Evolutionary conservation across 2,797 vertebrate species (phyloP), one percentile per base, ranked within the genome.

Genomic region (Danionella dracula): DNA sequence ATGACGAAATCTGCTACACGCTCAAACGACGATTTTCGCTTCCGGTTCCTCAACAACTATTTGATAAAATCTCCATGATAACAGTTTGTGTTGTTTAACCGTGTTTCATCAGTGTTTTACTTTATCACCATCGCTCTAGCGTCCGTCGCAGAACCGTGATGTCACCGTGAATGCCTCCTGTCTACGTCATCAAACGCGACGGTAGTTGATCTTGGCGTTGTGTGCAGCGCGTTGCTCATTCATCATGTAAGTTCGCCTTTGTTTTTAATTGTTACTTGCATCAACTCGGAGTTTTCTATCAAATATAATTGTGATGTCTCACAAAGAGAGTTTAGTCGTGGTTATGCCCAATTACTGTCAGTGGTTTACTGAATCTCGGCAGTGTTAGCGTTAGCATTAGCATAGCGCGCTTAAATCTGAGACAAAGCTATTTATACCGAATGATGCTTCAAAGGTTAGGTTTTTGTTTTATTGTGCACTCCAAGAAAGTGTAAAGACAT

Each of bases 201-300:
- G 20, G 8, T 7, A 2, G 19, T 27, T 12, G 31, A 27, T 38
- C 49, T 35, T 31, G 6, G 2, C 41, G 40, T 35, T 46, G 31
- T 27, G 31, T 46, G 62, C 12, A 10, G 15, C 41, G 51, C 62
- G 32, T 31, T 46, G 13, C 3, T 27, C 13, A 17, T 45, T 46
- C 15, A 56, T 46, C 51, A 66, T 66, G 62, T 66, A 46, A 66
- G 62, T 65, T 15, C 35, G 29, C 35, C 2, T 6, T 8, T 27
- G 55, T 56, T 8, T 37, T 1, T 17, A 2, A 1, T 4, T 0
- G 1, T 5, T 15, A 5, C 15, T 15, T 21, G 10, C n/a, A 1
- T 11, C 0, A 11, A 15, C 0, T 27, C 1, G 0, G 0, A 4
- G 0, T 4, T 27, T 9, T 21, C 0, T 23, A 2, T 38, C 8